A percentile compares a stretch with the other conserved stretches of the same genome.
Evolutionary conservation across 1,140 invertebrate species (phyloP).

Genomic region (Sarcophaga bullata): DNA sequence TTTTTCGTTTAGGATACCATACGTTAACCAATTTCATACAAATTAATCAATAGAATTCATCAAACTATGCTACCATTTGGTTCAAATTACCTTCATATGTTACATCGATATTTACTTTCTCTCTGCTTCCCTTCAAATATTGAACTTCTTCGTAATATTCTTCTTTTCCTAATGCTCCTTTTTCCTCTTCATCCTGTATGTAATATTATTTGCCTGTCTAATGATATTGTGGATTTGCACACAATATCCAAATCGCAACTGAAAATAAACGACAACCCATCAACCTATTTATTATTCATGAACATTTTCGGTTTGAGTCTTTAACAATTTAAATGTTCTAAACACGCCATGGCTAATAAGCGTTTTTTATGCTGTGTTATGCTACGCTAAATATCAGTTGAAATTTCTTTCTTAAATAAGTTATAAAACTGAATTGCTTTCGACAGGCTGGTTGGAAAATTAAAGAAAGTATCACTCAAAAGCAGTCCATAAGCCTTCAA

Average conservation of each 20-base stretch:
- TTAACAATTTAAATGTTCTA: conserved; percentile 12
- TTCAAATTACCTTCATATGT: neutral
- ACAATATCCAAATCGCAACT: neutral
- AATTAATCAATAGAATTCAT: too few relatives aligned
- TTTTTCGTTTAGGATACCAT: neutral
- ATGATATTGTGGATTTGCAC: conserved; percentile 5
- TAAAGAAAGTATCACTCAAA: too few relatives aligned
- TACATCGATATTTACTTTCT: neutral
- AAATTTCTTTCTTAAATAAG: neutral
- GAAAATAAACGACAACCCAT: neutral
- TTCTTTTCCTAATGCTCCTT: neutral
- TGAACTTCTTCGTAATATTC: neutral
- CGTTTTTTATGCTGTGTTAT: neutral
- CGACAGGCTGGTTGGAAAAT: neutral
- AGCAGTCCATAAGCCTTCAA: too few relatives aligned
- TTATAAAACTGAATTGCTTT: neutral
- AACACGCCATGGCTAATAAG: conserved; percentile 7
- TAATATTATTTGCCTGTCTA: neutral
- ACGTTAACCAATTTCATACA: too few relatives aligned
- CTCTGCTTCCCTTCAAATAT: neutral
- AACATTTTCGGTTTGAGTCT: neutral
- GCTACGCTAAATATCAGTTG: neutral
- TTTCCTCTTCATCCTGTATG: neutral
- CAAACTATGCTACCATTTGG: neutral
- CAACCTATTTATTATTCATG: conserved; percentile 3